Evolutionary conservation across 2,888 invertebrate species (phyloP).

Genomic region (Corythucha ciliata): DNA sequence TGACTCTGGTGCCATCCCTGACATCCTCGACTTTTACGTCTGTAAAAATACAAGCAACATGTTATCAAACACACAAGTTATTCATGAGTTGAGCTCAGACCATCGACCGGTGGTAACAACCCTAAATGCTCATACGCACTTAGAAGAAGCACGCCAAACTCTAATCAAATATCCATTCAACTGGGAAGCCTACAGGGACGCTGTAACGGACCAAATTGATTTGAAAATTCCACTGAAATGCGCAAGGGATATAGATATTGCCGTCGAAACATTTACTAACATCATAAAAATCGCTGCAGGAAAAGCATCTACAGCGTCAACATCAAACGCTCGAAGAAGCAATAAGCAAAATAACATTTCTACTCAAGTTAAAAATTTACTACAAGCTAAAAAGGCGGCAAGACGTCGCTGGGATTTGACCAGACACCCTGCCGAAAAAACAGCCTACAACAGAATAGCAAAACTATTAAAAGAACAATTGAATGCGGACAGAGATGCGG

Average conservation of each 20-base stretch:
- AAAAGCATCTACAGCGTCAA: neutral
- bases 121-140: neutral
- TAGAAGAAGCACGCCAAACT: neutral
- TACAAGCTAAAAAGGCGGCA: neutral
- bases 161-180: slow-evolving; percentile 1
- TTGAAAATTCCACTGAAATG: neutral
- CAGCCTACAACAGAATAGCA: neutral
- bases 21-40: slow-evolving; percentile 2
- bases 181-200: neutral
- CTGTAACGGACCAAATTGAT: neutral
- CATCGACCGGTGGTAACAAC: neutral
- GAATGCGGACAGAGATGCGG: neutral
- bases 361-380: neutral
- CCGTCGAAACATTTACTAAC: neutral
- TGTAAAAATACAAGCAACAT: neutral
- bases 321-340: too few relatives aligned
- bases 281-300: neutral
- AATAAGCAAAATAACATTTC: too few relatives aligned
- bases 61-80: neutral
- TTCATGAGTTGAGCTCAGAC: slow-evolving; percentile 2
- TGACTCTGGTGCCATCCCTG: neutral
- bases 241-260: neutral
- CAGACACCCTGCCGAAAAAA: neutral
- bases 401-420: neutral
- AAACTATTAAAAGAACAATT: neutral